Base-by-base conservation (phyloP, 2,888 invertebrate genomes). In the Micropterix aruncella region DNA sequence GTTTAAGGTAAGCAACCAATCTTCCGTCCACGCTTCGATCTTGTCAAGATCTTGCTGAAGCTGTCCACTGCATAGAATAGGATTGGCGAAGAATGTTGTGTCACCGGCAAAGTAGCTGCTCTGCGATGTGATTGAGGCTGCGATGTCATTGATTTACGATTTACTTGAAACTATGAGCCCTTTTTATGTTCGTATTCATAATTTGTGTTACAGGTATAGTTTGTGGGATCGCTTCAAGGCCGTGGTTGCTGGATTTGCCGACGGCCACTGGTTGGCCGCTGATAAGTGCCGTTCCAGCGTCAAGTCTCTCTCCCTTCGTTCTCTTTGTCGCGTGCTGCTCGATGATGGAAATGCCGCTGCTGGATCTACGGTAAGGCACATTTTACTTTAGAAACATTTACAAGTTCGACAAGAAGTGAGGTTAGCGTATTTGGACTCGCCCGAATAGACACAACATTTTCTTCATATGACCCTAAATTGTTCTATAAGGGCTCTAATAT, bases 191-290 rank as follows among this genome's bases (percentile, higher is more conserved):
- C 9, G 7, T 7, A 37, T 5, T 15, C 18, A 19, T 38, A 1
- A 12, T 16, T 16, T 44, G 16, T 9, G 12, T 45, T 42, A 16
- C 56, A 71, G 71, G 56, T 80, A 82, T 62, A 74, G 77, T 60
- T 62, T 85, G 40, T 60, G 79, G 46, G 82, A 83, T 51, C 73
- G 79, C 48, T 84, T 84, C 64, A 73, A 73, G 53, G 63, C 73
- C 18, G 73, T 78, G 45, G 84, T 85, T 19, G 79, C 81, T 48
- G 85, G 84, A 1, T 85, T 85, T 60, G 75, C 77, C 15, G 83
- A 83, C 60, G 79, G 82, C 51, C 81, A 77, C 54, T 74, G 76
- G 37, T 65, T 84, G 19, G 80, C 83, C 1, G 75, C 79, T 44
- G 74, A 73, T 47, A 81, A 80, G 57, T 81, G 80, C 61, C 74